These are phyloP conservation scores for Ornithoptera priamus DNA, from an alignment of 2,888 invertebrate genomes.

Conservation along the genomic window DNA sequence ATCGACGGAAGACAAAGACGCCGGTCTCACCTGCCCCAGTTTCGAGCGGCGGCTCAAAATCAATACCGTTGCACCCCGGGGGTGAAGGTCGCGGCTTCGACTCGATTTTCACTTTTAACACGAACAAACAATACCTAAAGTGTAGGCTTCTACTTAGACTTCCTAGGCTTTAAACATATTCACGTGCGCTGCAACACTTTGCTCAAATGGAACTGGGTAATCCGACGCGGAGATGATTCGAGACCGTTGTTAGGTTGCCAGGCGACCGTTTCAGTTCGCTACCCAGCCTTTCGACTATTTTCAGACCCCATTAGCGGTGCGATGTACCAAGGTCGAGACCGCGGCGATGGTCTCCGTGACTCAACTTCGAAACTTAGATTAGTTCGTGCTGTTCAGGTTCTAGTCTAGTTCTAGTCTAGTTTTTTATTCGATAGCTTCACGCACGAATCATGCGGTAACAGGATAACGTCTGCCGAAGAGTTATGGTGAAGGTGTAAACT, in stretches of 20 bases:
- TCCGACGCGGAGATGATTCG: slow-evolving; percentile 36
- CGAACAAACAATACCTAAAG: slow-evolving; percentile 3
- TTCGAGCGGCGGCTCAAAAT: slow-evolving; percentile 43
- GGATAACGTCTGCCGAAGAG: not conserved
- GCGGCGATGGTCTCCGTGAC: not conserved
- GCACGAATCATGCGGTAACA: not conserved
- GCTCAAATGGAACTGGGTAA: slow-evolving; percentile 41
- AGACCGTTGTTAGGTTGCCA: slow-evolving; percentile 65
- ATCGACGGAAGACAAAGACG: slow-evolving; percentile 41
- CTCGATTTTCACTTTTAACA: slow-evolving; percentile 41
- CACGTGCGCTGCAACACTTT: slow-evolving; percentile 46
- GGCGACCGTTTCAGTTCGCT: slow-evolving; percentile 44
- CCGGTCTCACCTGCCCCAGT: slow-evolving; percentile 52
- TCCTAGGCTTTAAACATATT: slow-evolving; percentile 27
- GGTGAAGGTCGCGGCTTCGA: slow-evolving; percentile 52
- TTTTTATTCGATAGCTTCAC: not conserved
- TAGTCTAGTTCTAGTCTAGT: not conserved
- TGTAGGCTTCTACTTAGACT: slow-evolving; percentile 24
- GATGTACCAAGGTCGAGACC: slow-evolving; percentile 11
- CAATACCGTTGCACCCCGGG: slow-evolving; percentile 58
- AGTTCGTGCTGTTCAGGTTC: not conserved
- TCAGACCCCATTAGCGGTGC: slow-evolving; percentile 21
- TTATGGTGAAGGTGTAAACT: too few relatives aligned
- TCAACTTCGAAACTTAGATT: not conserved
- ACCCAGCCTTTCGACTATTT: slow-evolving; percentile 10